Base-by-base conservation (phyloP, 2,888 invertebrate genomes). In the Linnaemya vulpina region DNA sequence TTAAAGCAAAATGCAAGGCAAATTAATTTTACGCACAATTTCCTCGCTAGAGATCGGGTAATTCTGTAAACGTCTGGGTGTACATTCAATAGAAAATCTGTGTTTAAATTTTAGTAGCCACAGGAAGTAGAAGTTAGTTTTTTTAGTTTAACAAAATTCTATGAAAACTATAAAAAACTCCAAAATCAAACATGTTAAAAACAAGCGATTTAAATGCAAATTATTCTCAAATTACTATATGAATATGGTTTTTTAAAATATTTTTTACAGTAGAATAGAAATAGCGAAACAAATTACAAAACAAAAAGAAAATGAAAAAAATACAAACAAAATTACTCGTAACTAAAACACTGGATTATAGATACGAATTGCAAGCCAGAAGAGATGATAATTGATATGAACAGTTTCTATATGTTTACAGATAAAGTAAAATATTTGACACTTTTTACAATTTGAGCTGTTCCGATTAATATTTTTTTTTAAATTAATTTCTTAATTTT, bases 191-290 rank as follows among this genome's bases (percentile, higher is more conserved):
- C 76, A n/a, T n/a, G n/a, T 60, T 55, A 51, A 71, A 73, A 77
- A 78, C 70, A 84, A 81, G 81, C 71, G 77, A 84, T 76, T 74
- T 71, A 78, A 84, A 81, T 75, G 78, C 77, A 86, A 84, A 86
- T 78, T 53, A 84, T 82, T 76, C 49, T 43, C 13, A 82, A 65
- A 67, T 78, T 51, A 74, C 49, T 35, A 17, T 20, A 51, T 67
- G 11, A 67, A 67, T 20, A 51, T 17, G 4, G 22, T 10, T 75
- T 13, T 1, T 25, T 55, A 77, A 73, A 15, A 46, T 22, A 11
- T 65, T 49, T 58, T 74, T 73, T 67, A 80, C 51, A 80, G 30
- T 25, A 51, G 38, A 17, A 13, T 60, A 70, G 68, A 46, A 79
- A 65, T 53, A 75, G 75, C 85, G 79, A 82, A 79, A 78, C 79